phyloP scores from a whole-genome alignment of 2,888 invertebrate species.

The Mystacides longicornis region DNA sequence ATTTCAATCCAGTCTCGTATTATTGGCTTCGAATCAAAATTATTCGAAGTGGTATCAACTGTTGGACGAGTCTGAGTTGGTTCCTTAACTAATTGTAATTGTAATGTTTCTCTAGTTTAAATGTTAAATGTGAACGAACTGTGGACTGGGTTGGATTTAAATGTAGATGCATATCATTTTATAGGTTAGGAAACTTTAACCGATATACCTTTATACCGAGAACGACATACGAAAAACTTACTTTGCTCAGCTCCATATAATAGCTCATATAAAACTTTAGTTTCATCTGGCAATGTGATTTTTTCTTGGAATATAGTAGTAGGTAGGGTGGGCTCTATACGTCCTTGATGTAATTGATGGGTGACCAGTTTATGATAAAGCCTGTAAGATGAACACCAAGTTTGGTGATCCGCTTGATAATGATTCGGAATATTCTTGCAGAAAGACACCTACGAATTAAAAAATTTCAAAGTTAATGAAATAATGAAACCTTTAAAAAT shows the following conservation, averaged over 20 bases:
- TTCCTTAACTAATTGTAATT: neutral
- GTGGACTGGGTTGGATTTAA: no score
- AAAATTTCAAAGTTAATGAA: neutral
- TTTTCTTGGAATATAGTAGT: slow-evolving; percentile 36
- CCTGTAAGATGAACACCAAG: slow-evolving; percentile 58
- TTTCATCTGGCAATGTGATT: slow-evolving; percentile 36
- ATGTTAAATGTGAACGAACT: slow-evolving; percentile 19
- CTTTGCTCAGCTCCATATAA: slow-evolving; percentile 38
- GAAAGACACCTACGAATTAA: slow-evolving; percentile 41
- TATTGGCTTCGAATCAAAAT: no score
- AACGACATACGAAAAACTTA: no score
- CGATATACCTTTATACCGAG: no score
- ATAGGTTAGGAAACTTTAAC: no score
- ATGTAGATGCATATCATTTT: no score
- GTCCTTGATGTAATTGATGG: slow-evolving; percentile 52
- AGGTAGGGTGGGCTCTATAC: slow-evolving; percentile 52
- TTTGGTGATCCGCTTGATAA: slow-evolving; percentile 42
- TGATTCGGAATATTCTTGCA: slow-evolving; percentile 48
- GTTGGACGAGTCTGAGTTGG: no score
- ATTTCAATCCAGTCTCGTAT: no score
- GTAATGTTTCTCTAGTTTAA: slow-evolving; percentile 5
- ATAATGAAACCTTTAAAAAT: neutral
- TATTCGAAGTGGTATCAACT: no score
- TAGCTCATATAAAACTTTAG: slow-evolving; percentile 35
- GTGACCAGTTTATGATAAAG: slow-evolving; percentile 53